Evolutionary conservation across 2,888 invertebrate genomes (phyloP).

Genomic region (Dryobotodes eremita): DNA sequence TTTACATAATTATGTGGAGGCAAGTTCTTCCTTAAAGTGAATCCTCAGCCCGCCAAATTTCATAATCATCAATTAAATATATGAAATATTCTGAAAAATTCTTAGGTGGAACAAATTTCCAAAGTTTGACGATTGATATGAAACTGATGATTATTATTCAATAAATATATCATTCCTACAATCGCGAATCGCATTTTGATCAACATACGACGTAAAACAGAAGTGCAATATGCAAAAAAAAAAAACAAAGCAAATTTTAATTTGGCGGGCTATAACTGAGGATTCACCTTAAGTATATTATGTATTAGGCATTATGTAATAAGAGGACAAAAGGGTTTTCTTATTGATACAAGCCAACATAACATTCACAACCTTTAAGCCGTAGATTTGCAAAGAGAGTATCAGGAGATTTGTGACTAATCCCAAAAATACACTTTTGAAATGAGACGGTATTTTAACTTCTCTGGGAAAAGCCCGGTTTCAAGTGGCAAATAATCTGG

Average conservation of each 20-base stretch:
- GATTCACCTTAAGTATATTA: background rate
- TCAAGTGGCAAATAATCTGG: background rate
- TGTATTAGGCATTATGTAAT: background rate
- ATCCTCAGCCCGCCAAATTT: no score
- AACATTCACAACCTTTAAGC: background rate
- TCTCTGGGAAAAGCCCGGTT: background rate
- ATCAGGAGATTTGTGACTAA: conserved; percentile 1
- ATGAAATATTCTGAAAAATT: no score
- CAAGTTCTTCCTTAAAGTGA: background rate
- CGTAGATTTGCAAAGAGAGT: conserved; percentile 5
- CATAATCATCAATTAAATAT: no score
- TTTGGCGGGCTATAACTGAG: no score
- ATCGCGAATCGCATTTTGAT: no score
- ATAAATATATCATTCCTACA: no score
- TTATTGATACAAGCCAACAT: background rate
- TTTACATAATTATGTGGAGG: background rate
- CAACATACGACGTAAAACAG: no score
- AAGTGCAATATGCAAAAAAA: no score
- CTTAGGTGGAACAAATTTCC: no score
- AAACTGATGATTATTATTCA: no score
- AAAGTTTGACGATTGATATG: no score
- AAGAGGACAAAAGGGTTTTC: background rate
- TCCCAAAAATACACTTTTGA: conserved; percentile 6
- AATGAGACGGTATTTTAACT: background rate
- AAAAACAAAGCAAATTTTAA: no score